Evolutionary conservation across 2,888 invertebrate genomes (phyloP).

Genomic region (Sarcophaga caerulescens): DNA sequence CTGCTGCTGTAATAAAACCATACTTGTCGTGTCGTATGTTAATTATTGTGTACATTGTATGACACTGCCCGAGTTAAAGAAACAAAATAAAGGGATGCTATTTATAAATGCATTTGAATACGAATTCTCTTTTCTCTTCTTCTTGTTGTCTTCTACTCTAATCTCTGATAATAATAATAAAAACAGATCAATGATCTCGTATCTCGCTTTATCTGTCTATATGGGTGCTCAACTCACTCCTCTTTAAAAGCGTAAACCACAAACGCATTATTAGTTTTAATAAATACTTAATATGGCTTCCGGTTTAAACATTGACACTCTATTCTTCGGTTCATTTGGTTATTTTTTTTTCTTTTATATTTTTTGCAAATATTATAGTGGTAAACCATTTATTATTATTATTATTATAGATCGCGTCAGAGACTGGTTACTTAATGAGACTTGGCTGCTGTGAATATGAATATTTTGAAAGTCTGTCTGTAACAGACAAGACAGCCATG

Average conservation of each 20-base stretch:
- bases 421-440: slow-evolving; percentile 62
- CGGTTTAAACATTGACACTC: slow-evolving; percentile 68
- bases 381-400: slow-evolving; percentile 45
- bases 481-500: not conserved
- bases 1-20: not conserved
- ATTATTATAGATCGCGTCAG: slow-evolving; percentile 48
- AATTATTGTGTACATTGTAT: slow-evolving; percentile 48
- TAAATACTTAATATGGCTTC: slow-evolving; percentile 64
- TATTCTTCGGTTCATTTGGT: not conserved
- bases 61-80: not conserved
- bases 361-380: slow-evolving; percentile 54
- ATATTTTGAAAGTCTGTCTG: slow-evolving; percentile 27
- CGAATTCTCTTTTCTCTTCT: not conserved
- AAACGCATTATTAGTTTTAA: slow-evolving; percentile 62
- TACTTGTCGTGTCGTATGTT: slow-evolving; percentile 52
- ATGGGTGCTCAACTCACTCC: not conserved
- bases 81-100: slow-evolving; percentile 54
- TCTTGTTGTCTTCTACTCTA: not conserved
- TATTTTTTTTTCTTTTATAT: slow-evolving; percentile 5
- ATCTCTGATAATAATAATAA: not conserved
- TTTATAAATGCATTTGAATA: slow-evolving; percentile 2
- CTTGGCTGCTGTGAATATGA: not conserved
- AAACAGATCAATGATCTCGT: slow-evolving; percentile 63
- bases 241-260: not conserved
- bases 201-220: not conserved